Conservation (phyloP, 2,888 invertebrate species). For the Lypha dubia region DNA sequence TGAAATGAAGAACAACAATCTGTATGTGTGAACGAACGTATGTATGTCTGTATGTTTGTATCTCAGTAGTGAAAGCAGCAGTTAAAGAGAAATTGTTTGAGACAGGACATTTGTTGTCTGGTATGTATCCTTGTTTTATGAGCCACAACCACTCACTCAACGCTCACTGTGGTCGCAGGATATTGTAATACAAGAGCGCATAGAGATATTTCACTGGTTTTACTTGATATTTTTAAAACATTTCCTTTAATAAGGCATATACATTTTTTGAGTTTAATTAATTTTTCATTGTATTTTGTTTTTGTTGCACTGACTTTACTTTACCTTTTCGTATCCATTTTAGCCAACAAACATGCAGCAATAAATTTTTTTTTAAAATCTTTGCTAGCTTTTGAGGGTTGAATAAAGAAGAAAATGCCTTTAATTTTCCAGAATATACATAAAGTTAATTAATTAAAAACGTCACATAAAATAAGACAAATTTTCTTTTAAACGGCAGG, state of each 20-base stretch:
- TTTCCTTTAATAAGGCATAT: slow-evolving; percentile 61
- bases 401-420: slow-evolving; percentile 46
- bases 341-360: slow-evolving; percentile 19
- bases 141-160: not conserved
- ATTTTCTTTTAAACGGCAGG: slow-evolving; percentile 54
- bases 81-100: slow-evolving; percentile 43
- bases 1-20: slow-evolving; percentile 32
- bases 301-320: slow-evolving; percentile 4
- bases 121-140: slow-evolving; percentile 8
- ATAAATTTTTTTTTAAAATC: slow-evolving; percentile 30
- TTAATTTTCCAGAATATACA: slow-evolving; percentile 68
- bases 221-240: slow-evolving; percentile 38
- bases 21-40: not conserved
- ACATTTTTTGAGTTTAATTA: slow-evolving; percentile 65
- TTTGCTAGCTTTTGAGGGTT: not conserved
- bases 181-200: too few relatives aligned
- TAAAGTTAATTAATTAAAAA: slow-evolving; percentile 71
- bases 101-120: slow-evolving; percentile 42
- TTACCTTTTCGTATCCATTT: slow-evolving; percentile 1
- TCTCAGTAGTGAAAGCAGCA: slow-evolving; percentile 17
- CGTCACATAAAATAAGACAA: slow-evolving; percentile 51
- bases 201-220: not conserved
- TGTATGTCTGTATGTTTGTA: too few relatives aligned
- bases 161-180: not conserved
- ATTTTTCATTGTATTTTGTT: slow-evolving; percentile 60